Base-by-base conservation (phyloP, 1,140 invertebrate genomes). In the Tribolium madens region DNA sequence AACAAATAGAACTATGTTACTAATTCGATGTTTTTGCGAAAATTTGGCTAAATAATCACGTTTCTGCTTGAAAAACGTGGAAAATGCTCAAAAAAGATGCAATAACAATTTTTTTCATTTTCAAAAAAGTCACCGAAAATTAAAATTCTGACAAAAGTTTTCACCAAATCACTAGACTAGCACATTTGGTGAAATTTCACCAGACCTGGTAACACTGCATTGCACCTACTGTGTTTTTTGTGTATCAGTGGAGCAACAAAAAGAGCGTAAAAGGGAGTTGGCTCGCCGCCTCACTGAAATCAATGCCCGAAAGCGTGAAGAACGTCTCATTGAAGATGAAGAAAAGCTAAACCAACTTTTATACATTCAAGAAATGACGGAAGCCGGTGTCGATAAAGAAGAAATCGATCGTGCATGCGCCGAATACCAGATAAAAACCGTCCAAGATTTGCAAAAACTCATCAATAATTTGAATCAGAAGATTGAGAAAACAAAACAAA, bases 301-400 rank as follows among this genome's bases (percentile, higher is more conserved):
- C 48, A 96, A 96, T 85, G 94, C 94, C 1, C 90, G 93, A 31
- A 95, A 96, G 86, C 85, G 94, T 60, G 94, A 96, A 84, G 94
- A 96, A 86, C 90, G 92, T 90, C 85, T 97, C 10, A 91, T 92
- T 31, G 94, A 95, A 87, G 95, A 97, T 85, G 95, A 97, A 85
- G 94, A 97, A 81, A 93, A 95, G 83, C 85, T 97, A 13, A 92
- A 92, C 82, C 91, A 95, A 76, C 86, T 97, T 15, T 86, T 94
- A 68, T 90, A 92, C 57, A 88, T 97, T 75, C 92, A 95, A 87
- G 93, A 96, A 84, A 85, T 87, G 76, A 85, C 94, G 77, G 86
- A 94, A 69, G 91, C 93, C 79, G 93, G 94, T 84, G 93, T 92
- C 4, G 93, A 95, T 79, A 91, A 91, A 2, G 91, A 94, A 76